Base-by-base conservation (phyloP, 2,797 vertebrate species). In the Paratrypauchen microcephalus region DNA sequence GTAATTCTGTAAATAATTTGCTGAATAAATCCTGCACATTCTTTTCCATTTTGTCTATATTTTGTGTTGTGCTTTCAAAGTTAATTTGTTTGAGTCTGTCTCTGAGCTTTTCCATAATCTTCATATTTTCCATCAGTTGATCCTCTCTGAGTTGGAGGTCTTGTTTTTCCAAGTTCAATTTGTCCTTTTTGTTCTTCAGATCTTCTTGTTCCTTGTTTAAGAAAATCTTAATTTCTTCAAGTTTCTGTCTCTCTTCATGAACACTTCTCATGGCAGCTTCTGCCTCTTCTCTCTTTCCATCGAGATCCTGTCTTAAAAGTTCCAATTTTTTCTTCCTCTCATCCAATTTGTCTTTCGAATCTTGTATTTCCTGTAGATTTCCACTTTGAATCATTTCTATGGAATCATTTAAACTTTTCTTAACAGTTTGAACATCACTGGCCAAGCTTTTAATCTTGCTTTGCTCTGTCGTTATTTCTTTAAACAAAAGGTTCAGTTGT, bases 391-490 rank as follows among this genome's bases (percentile, higher is more conserved):
- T 45, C 1, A 45, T 45, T 45, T 45, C 41, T 5, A 52, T 60
- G 3, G 13, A 6, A 15, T 58, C 8, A 6, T 60, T 16, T 2
- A 77, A 4, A 9, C 15, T 41, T 12, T 66, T 12, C 24, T 21
- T 65, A 23, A 63, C 5, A 18, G 5, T 47, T 12, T 73, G 19
- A 69, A 76, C 5, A 13, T 66, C 32, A 11, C 15, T 1, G 0
- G 0, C 23, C 26, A 75, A 9, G 8, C 57, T 2, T 39, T 59
- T 23, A 9, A 74, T 47, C 30, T 7, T 52, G 1, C 2, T 24
- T 66, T 69, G 73, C 12, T 79, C 71, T 56, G 0, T 70, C 0
- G 12, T 26, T 11, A 69, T 66, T 3, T 74, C 61, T 24, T 26
- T 15, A 0, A 64, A 11, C 5, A 68, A 6, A 4, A 1, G 41